Evolutionary conservation across 2,888 invertebrate species (phyloP), one percentile per base, ranked within the genome.

Genomic region (Phengaris arion): DNA sequence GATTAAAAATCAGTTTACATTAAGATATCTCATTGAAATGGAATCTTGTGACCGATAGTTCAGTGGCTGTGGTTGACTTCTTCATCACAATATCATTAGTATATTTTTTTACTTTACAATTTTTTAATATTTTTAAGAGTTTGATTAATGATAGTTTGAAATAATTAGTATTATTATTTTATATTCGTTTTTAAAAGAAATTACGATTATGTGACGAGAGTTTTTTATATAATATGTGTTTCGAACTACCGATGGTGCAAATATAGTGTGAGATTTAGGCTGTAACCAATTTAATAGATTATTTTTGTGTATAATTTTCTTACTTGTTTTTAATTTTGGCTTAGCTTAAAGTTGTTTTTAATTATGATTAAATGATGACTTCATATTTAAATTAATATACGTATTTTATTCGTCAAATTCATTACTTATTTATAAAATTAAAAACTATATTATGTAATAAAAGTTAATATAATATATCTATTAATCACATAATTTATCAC

Each of bases 41-140:
- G 75, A 77, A 77, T 75, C 75, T 77, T 78, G 68, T 80, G 77
- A 79, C 79, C 77, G 81, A 78, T 77, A 77, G 81, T 79, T 75
- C 13, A 77, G 75, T 82, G 86, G 87, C 89, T 89, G 89, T 89
- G 89, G 88, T 87, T 87, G 84, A 85, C 85, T 86, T 85, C 84
- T 85, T 85, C 86, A 89, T 90, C 88, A 89, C 87, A 89, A 87
- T 85, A 82, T 75, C 78, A 54, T 69, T 70, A 75, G 70, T 51
- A 57, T 57, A 69, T 52, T 48, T 52, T 51, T 48, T 69, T 70
- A 51, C 48, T 70, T 52, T 15, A 48, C 51, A 76, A 72, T 74
- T 74, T 77, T 75, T 73, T 74, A 35, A 54, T 52, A 73, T 76
- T 76, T 13, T 46, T 46, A 7, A 48, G 22, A 70, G 9, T 69